These are phyloP conservation scores for Helogale parvula DNA, from an alignment of 2,113 vertebrate genomes.

Conservation along the genomic window DNA sequence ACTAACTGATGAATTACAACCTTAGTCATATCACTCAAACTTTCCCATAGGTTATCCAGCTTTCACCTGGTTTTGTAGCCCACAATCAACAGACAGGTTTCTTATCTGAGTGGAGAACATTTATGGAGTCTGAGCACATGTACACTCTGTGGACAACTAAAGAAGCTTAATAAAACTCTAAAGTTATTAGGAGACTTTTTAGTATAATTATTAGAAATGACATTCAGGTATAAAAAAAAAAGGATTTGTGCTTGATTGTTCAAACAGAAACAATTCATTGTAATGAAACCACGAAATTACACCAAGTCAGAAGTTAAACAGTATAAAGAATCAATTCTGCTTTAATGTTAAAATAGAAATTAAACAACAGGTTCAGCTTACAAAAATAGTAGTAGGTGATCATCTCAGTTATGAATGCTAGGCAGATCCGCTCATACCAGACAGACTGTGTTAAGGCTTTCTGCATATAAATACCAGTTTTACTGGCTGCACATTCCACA, in stretches of 20 bases:
- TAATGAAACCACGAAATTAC: background rate
- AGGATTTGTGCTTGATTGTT: background rate
- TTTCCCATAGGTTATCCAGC: background rate
- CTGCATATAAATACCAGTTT: conserved; percentile 58
- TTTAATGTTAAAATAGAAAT: conserved; percentile 13
- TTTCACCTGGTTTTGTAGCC: background rate
- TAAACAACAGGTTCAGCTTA: conserved; percentile 16
- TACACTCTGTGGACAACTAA: background rate
- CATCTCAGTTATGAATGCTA: conserved; percentile 38
- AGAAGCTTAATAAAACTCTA: background rate
- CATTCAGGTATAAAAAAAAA: background rate
- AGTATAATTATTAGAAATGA: background rate
- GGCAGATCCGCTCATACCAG: conserved; percentile 37
- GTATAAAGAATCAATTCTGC: background rate
- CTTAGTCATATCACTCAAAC: background rate
- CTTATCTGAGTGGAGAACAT: background rate
- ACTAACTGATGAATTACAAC: background rate
- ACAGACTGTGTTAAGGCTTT: background rate
- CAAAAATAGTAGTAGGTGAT: background rate
- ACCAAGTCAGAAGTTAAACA: background rate
- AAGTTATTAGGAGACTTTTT: background rate
- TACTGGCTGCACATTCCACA: conserved; percentile 48
- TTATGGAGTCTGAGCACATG: background rate
- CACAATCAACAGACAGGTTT: background rate
- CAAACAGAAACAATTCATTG: conserved; percentile 26